phyloP scores from a whole-genome alignment of 2,113 vertebrate genomes.

The Macquaria ambigua region DNA sequence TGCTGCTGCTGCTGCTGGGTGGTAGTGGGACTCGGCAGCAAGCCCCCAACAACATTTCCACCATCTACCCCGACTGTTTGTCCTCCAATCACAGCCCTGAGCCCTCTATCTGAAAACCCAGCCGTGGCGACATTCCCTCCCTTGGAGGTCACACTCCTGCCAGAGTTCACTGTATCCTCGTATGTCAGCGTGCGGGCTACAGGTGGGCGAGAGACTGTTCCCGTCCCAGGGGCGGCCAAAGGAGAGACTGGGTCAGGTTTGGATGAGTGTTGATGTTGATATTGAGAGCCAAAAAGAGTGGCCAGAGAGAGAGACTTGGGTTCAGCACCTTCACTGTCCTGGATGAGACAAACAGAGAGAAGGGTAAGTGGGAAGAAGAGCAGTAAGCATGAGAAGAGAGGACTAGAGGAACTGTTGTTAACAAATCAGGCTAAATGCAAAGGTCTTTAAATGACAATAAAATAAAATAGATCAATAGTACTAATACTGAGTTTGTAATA shows the following conservation, averaged over 20 bases:
- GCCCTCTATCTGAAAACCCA: slow-evolving; percentile 12
- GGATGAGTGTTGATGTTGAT: slow-evolving; percentile 56
- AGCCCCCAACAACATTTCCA: slow-evolving; percentile 12
- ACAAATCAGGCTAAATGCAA: neutral
- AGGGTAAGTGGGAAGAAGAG: neutral
- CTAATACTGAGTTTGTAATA: neutral
- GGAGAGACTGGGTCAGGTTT: slow-evolving; percentile 66
- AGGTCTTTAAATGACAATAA: neutral
- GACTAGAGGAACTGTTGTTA: neutral
- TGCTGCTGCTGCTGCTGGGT: slow-evolving; percentile 34
- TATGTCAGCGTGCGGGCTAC: slow-evolving; percentile 90
- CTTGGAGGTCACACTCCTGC: slow-evolving; percentile 10
- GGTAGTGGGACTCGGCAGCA: slow-evolving; percentile 2
- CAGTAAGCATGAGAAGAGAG: neutral
- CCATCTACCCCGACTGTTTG: neutral
- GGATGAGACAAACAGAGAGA: slow-evolving; percentile 46
- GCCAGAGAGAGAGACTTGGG: slow-evolving; percentile 88
- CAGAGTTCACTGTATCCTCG: slow-evolving; percentile 78
- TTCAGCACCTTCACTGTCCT: slow-evolving; percentile 84
- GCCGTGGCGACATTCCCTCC: neutral
- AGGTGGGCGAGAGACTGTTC: slow-evolving; percentile 73
- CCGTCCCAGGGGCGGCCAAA: neutral
- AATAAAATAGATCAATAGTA: neutral
- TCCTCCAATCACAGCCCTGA: slow-evolving; percentile 10
- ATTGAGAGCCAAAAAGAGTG: slow-evolving; percentile 88